Base-by-base conservation (phyloP, 2,888 invertebrate species). In the Euspilapteryx auroguttella region DNA sequence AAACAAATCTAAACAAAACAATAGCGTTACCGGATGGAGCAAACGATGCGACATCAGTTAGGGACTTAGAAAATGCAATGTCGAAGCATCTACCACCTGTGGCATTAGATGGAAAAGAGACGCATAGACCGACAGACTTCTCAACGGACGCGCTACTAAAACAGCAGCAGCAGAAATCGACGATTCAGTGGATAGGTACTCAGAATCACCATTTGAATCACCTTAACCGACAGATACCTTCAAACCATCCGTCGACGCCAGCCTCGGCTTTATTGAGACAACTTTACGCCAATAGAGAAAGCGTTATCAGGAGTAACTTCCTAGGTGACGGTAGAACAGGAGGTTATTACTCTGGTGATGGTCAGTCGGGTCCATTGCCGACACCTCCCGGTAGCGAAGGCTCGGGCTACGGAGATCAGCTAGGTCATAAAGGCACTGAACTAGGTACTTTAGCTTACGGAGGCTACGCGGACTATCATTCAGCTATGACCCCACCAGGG, bases 401-500 rank as follows among this genome's bases (percentile, higher is more conserved):
- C 2, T 86, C 86, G 1, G 69, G 78, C 9, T 87, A 87, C 47
- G 81, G 85, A 25, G 86, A 86, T 39, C 75, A 75, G 35, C 43
- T 75, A 46, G 73, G 65, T 14, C 85, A 85, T 42, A 75, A 75
- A 45, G 55, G 62, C 22, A 71, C 73, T 9, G 75, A 75, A 35
- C 65, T 86, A 79, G 51, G 89, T 79, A 61, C 88, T 62, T 49
- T 73, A 41, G 65, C 73, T 25, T 75, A 75, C 33, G 69, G 71
- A 14, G 81, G 85, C 22, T 80, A 81, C 38, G 87, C 86, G 37
- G 91, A 91, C 48, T 92, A 92, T 47, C 94, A 94, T 57, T 88
- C 92, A 22, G 92, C 93, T 26, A 95, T 96, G 91, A 95, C 95
- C 3, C 95, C 95, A 29, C 96, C 96, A 28, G 93, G 94, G n/a